These are phyloP conservation scores for Muscicapa striata DNA, from an alignment of 2,797 vertebrate genomes.

Conservation along the genomic window DNA sequence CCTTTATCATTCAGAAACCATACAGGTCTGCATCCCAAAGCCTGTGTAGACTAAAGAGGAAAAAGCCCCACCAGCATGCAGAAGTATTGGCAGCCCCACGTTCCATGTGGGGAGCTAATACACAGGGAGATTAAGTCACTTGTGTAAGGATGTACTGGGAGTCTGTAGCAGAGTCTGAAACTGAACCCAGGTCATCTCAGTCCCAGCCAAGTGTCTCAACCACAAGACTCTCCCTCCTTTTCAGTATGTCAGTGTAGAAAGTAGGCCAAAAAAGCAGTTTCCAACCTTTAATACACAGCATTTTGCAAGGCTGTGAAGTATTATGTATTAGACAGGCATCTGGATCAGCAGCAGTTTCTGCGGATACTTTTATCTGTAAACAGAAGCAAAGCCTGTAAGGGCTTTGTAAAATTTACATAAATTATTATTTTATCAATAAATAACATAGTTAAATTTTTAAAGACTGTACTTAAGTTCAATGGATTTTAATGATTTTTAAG, in stretches of 20 bases:
- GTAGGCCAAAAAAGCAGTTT: conserved; percentile 56
- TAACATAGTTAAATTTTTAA: background rate
- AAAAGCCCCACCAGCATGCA: conserved; percentile 29
- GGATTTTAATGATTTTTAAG: background rate
- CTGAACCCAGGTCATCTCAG: conserved; percentile 59
- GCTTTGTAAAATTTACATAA: conserved; percentile 21
- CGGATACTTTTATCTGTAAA: conserved; percentile 46
- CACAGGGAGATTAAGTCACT: conserved; percentile 56
- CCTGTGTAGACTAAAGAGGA: conserved; percentile 29
- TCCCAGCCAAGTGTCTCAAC: conserved; percentile 68
- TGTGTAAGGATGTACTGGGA: conserved; percentile 20
- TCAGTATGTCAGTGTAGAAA: conserved; percentile 54
- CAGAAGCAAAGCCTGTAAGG: conserved; percentile 39
- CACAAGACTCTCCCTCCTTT: conserved; percentile 56
- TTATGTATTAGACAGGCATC: conserved; percentile 61
- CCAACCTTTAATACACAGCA: conserved; percentile 26
- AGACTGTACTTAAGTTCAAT: background rate
- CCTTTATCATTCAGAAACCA: conserved; percentile 10
- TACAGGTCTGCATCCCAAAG: conserved; percentile 1
- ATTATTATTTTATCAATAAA: conserved; percentile 21
- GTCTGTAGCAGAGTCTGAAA: conserved; percentile 57
- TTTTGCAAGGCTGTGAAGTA: conserved; percentile 58
- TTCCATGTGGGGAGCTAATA: conserved; percentile 44
- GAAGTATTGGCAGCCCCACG: background rate
- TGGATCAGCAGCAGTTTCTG: conserved; percentile 51